Conservation (phyloP, 2,113 vertebrate genomes). For the Mus pahari region DNA sequence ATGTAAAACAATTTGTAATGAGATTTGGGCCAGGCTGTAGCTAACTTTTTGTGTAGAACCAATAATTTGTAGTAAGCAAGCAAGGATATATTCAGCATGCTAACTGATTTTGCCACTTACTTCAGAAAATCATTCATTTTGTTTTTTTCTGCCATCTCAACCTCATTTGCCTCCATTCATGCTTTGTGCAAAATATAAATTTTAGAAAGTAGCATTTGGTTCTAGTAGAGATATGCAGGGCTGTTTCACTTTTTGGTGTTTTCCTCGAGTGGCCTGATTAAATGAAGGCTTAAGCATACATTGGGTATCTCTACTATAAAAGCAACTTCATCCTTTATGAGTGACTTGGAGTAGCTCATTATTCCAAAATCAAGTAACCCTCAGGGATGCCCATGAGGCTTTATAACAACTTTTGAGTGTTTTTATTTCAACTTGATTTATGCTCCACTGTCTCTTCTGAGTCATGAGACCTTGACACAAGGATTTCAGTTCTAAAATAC, state of each 20-base stretch:
- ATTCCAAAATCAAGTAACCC: neutral
- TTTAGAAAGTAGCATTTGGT: neutral
- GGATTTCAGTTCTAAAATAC: constrained; percentile 1
- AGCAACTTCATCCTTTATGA: neutral
- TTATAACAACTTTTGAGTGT: neutral
- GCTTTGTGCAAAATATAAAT: neutral
- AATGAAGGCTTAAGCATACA: neutral
- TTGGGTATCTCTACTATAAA: neutral
- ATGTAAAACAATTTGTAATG: neutral
- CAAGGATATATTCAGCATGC: neutral
- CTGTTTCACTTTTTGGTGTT: neutral
- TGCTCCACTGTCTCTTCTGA: neutral
- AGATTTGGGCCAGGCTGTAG: neutral
- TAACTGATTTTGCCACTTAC: neutral
- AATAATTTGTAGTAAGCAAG: neutral
- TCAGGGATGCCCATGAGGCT: neutral
- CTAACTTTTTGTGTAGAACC: neutral
- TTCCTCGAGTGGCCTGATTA: neutral
- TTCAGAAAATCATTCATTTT: neutral
- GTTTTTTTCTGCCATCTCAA: neutral
- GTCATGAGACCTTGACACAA: constrained; percentile 5
- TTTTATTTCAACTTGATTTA: neutral
- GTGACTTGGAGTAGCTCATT: neutral
- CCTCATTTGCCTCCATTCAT: neutral
- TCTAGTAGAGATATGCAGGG: neutral